These are phyloP conservation scores for Mus minutoides DNA, from an alignment of 2,797 vertebrate genomes.

Conservation along the genomic window DNA sequence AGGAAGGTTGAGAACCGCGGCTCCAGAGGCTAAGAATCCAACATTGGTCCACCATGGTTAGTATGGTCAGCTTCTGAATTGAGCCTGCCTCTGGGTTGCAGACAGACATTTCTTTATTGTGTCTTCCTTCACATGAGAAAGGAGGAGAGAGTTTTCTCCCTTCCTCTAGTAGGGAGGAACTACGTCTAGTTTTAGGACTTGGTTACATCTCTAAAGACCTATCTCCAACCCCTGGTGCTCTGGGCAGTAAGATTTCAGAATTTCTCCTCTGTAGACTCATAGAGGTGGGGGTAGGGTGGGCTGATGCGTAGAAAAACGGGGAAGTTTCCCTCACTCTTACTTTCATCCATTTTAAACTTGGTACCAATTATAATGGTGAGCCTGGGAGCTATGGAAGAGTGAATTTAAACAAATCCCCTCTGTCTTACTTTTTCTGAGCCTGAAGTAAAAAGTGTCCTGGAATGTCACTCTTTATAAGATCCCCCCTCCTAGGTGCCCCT, in stretches of 20 bases:
- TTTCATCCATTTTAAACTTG: conserved; percentile 5
- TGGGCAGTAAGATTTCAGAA: background rate
- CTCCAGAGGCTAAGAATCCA: background rate
- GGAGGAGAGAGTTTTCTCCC: background rate
- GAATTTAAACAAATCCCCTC: background rate
- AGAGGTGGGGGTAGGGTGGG: background rate
- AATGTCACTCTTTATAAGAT: background rate
- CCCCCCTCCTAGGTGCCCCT: background rate
- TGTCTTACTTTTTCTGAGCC: background rate
- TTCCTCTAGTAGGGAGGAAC: no score
- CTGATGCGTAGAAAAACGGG: fast-evolving
- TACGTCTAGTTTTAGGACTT: background rate
- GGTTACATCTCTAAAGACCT: background rate
- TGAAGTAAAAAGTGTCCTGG: background rate
- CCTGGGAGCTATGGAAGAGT: background rate
- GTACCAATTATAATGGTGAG: background rate
- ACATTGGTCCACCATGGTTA: background rate
- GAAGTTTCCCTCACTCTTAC: background rate
- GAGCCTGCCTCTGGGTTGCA: background rate
- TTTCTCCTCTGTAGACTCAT: background rate
- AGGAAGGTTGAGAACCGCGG: background rate
- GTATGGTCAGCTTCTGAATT: background rate
- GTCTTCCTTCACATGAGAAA: background rate
- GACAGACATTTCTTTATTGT: background rate
- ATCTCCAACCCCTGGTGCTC: background rate